Evolutionary conservation across 2,797 vertebrate species (phyloP).

Genomic region (Sebastes vulpes): DNA sequence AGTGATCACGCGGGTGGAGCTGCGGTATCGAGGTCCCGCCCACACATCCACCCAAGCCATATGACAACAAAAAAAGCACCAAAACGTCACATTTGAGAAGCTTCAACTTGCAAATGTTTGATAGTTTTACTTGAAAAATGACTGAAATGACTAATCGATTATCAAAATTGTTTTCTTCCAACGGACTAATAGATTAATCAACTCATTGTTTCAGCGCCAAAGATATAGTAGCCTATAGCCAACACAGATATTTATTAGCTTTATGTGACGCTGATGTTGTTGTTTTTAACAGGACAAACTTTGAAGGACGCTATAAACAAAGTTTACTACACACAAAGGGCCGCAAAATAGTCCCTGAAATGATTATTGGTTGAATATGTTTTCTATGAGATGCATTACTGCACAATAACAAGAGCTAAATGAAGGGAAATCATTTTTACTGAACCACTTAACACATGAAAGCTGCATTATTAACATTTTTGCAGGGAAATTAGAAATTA

Average conservation of each 20-base stretch:
- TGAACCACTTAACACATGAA: conserved; percentile 30
- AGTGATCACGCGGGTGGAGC: too few species aligned
- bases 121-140: neutral
- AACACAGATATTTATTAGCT: neutral
- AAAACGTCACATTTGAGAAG: neutral
- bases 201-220: neutral
- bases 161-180: neutral
- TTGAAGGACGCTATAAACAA: neutral
- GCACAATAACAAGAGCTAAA: neutral
- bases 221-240: neutral
- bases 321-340: neutral
- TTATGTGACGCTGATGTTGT: neutral
- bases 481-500: conserved; percentile 19
- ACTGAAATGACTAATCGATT: neutral
- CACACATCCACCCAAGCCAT: too few species aligned
- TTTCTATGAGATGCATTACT: neutral
- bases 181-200: neutral
- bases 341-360: neutral
- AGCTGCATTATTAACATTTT: conserved; percentile 11
- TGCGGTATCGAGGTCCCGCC: too few species aligned
- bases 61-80: neutral
- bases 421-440: conserved; percentile 6
- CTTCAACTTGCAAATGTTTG: neutral
- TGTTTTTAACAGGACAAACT: neutral
- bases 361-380: neutral